Conservation (phyloP, 2,797 vertebrate genomes). For the Anguilla pacifica region DNA sequence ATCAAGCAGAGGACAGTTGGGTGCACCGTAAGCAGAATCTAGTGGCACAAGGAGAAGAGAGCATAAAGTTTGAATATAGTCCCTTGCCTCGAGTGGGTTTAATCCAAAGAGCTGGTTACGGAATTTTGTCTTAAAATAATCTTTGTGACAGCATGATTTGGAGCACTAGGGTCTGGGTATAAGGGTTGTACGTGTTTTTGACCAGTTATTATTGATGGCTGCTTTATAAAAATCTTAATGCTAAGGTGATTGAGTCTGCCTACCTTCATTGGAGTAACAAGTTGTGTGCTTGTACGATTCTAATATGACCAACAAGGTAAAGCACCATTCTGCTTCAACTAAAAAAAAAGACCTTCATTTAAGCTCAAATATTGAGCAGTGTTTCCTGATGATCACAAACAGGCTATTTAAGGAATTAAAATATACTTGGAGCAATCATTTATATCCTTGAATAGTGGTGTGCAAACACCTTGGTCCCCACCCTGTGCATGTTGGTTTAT, state of each 20-base stretch:
- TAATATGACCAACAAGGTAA: background rate
- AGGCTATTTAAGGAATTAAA: background rate
- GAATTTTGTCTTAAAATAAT: background rate
- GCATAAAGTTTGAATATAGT: slow-evolving; percentile 5
- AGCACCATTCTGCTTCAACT: background rate
- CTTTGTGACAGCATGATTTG: background rate
- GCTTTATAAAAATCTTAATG: background rate
- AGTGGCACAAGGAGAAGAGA: slow-evolving; percentile 47
- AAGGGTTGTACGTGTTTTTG: background rate
- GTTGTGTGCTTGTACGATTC: background rate
- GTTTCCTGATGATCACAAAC: background rate
- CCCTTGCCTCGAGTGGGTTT: background rate
- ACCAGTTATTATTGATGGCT: background rate
- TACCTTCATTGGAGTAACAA: background rate
- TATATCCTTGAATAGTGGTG: too few relatives aligned
- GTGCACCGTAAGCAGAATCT: slow-evolving; percentile 65
- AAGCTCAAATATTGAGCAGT: background rate
- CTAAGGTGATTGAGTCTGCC: background rate
- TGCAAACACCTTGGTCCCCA: too few relatives aligned
- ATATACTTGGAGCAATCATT: too few relatives aligned
- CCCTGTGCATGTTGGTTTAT: too few relatives aligned
- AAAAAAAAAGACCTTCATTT: background rate
- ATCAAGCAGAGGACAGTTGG: slow-evolving; percentile 59
- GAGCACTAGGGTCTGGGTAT: background rate
- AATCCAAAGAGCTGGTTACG: background rate